phyloP scores from a whole-genome alignment of 1,140 invertebrate genomes.

The Drosophila triauraria region DNA sequence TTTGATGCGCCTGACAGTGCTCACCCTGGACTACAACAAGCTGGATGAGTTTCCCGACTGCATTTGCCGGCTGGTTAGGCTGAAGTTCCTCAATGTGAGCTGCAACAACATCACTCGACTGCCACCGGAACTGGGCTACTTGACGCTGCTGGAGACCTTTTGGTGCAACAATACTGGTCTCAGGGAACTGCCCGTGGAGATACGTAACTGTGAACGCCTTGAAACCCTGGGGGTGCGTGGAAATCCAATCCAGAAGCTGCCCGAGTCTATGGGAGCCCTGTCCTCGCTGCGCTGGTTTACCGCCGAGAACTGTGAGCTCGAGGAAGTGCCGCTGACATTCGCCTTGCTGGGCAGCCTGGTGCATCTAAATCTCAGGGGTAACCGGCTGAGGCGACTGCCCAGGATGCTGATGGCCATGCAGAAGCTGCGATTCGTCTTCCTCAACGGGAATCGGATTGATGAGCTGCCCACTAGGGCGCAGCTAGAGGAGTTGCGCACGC shows the following conservation, averaged over 20 bases:
- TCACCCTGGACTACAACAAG: constrained; percentile 88
- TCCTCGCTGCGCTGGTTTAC: constrained; percentile 87
- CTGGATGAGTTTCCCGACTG: constrained; percentile 88
- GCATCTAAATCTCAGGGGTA: constrained; percentile 87
- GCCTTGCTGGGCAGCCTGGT: constrained; percentile 85
- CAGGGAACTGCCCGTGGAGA: constrained; percentile 88
- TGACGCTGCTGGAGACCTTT: constrained; percentile 91
- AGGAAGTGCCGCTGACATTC: constrained; percentile 86
- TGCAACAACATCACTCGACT: constrained; percentile 91
- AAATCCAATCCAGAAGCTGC: constrained; percentile 87
- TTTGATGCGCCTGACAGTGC: constrained; percentile 83
- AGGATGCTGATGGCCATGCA: constrained; percentile 85
- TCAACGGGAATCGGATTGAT: constrained; percentile 86
- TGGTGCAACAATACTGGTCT: constrained; percentile 88
- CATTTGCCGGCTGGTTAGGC: constrained; percentile 87
- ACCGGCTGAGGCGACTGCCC: constrained; percentile 86
- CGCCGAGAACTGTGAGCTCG: constrained; percentile 87
- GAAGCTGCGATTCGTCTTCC: constrained; percentile 86
- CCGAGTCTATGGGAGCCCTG: constrained; percentile 86
- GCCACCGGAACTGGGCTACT: constrained; percentile 89
- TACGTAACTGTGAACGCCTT: constrained; percentile 90
- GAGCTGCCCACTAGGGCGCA: constrained; percentile 64
- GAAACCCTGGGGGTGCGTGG: constrained; percentile 89
- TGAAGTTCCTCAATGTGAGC: constrained; percentile 93
- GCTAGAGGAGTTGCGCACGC: constrained; percentile 75